phyloP scores from a whole-genome alignment of 1,140 invertebrate species.

The Drosophila littoralis region DNA sequence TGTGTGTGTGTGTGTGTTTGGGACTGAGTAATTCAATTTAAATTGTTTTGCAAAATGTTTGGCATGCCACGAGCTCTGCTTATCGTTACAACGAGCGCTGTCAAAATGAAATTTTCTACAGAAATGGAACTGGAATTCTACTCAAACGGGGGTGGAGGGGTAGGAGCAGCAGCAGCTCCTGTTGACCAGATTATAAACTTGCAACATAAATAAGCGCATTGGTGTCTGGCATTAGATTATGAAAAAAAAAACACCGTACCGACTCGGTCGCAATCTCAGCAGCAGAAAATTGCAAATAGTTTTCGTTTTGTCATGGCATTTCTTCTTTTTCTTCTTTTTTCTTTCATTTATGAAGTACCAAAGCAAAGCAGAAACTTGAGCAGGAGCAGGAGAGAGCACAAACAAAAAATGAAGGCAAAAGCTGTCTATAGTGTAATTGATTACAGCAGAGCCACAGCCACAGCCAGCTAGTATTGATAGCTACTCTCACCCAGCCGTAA shows the following conservation, averaged over 20 bases:
- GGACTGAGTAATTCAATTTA: constrained; percentile 51
- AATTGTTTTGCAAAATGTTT: constrained; percentile 64
- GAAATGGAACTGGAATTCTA: constrained; percentile 12
- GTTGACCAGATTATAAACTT: constrained; percentile 37
- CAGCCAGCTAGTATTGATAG: constrained; percentile 21
- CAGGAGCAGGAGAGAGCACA: neutral
- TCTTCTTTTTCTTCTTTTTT: no score
- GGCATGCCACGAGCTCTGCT: constrained; percentile 47
- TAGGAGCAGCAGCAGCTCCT: neutral
- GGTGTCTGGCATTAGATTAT: constrained; percentile 38
- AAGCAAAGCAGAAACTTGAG: constrained; percentile 3
- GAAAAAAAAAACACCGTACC: neutral
- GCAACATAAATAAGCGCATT: constrained; percentile 47
- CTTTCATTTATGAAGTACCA: constrained; percentile 23
- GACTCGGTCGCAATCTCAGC: constrained; percentile 23
- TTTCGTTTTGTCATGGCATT: constrained; percentile 35
- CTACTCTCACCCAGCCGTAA: neutral
- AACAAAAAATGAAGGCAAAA: constrained; percentile 2
- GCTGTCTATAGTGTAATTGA: constrained; percentile 39
- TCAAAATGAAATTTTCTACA: constrained; percentile 36
- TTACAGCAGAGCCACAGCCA: constrained; percentile 22
- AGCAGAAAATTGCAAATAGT: constrained; percentile 36
- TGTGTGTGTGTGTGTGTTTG: constrained; percentile 17
- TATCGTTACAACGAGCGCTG: constrained; percentile 37
- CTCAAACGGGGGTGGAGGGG: no score